A percentile compares a stretch with the other conserved stretches of the same genome.
Conservation (phyloP, 1,140 invertebrate species). For the Cryptotermes secundus region DNA sequence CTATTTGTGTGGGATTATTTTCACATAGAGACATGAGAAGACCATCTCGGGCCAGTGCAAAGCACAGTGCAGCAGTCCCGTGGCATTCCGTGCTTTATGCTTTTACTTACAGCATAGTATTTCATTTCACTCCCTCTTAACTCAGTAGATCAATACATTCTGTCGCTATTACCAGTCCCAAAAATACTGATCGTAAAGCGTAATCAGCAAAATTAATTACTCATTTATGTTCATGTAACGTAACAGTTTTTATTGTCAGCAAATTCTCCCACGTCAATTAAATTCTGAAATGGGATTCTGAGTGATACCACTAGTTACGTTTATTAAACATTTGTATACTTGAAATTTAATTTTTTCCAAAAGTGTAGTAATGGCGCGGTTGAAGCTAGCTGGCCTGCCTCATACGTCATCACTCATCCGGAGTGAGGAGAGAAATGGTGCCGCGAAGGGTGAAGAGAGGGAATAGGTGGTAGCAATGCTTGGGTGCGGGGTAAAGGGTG, state of each 20-base stretch:
- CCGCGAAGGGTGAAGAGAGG: slow-evolving; percentile 17
- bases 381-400: slow-evolving; percentile 16
- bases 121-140: slow-evolving; percentile 32
- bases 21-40: neutral
- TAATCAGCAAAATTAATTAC: slow-evolving; percentile 5
- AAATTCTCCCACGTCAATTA: neutral
- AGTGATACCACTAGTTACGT: neutral
- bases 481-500: neutral
- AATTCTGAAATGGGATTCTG: neutral
- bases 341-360: slow-evolving; percentile 18
- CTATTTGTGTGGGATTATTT: slow-evolving; percentile 12
- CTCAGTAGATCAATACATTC: slow-evolving; percentile 32
- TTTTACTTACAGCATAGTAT: slow-evolving; percentile 31
- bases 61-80: neutral
- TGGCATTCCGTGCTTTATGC: slow-evolving; percentile 29
- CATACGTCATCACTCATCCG: slow-evolving; percentile 33
- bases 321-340: neutral
- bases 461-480: neutral
- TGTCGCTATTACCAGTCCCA: slow-evolving; percentile 21
- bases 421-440: slow-evolving; percentile 19
- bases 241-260: neutral
- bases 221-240: neutral
- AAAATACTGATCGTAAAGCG: slow-evolving; percentile 9
- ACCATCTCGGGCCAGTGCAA: neutral
- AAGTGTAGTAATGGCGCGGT: slow-evolving; percentile 26